Conservation (phyloP, 2,113 vertebrate genomes). For the Tetrao urogallus region DNA sequence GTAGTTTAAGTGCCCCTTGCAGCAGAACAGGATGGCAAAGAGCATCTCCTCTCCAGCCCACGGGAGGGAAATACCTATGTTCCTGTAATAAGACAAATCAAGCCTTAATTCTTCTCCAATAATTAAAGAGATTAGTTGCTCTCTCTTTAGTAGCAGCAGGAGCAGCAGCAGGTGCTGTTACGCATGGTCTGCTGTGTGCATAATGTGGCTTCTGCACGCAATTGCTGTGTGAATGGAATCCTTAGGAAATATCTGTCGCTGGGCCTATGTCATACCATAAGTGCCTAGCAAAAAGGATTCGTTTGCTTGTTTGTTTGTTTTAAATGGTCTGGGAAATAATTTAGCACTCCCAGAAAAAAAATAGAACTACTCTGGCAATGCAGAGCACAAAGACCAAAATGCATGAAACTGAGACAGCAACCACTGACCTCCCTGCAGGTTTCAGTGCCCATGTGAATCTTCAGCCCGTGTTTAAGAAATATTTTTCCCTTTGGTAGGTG, state of each 20-base stretch:
- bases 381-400: background rate
- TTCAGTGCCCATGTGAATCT: background rate
- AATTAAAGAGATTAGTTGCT: slow-evolving; percentile 56
- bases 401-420: background rate
- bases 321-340: background rate
- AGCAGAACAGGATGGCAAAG: background rate
- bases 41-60: background rate
- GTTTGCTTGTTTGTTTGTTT: slow-evolving; percentile 7
- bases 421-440: background rate
- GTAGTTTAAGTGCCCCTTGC: background rate
- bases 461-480: background rate
- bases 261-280: background rate
- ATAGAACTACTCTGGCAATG: background rate
- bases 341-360: background rate
- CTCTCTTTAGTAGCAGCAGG: slow-evolving; percentile 45
- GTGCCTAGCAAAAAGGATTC: background rate
- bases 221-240: background rate
- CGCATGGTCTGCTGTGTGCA: background rate
- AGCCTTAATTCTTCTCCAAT: slow-evolving; percentile 40
- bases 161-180: slow-evolving; percentile 44
- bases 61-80: background rate
- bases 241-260: background rate
- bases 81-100: slow-evolving; percentile 42
- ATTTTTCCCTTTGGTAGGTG: background rate
- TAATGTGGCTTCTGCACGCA: background rate